Conservation (phyloP, 2,113 vertebrate genomes). For the Cyprinus carpio region DNA sequence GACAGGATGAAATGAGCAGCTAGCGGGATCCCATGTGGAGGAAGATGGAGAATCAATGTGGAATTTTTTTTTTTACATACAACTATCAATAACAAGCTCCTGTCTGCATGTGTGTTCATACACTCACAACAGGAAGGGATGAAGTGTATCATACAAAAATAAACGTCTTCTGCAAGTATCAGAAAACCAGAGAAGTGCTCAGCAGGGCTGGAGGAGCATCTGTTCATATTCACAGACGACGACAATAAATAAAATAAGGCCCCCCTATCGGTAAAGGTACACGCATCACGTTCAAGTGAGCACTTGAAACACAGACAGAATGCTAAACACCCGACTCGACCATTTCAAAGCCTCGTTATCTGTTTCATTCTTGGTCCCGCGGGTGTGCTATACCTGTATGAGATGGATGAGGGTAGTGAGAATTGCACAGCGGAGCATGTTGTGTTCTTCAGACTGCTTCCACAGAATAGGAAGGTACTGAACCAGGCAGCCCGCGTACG, state of each 20-base stretch:
- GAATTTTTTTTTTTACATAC: slow-evolving; percentile 25
- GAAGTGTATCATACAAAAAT: slow-evolving; percentile 29
- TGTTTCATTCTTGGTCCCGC: neutral
- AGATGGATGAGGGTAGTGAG: slow-evolving; percentile 93
- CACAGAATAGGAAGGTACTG: slow-evolving; percentile 96
- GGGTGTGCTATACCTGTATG: slow-evolving; percentile 80
- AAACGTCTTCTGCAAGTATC: slow-evolving; percentile 29
- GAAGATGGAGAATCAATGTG: slow-evolving; percentile 8
- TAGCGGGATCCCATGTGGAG: neutral
- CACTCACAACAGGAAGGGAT: slow-evolving; percentile 16
- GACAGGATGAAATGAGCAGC: neutral
- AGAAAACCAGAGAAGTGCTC: neutral
- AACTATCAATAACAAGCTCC: slow-evolving; percentile 15
- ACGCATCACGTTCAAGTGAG: neutral
- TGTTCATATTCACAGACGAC: neutral
- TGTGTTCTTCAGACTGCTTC: slow-evolving; percentile 98
- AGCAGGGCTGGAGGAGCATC: slow-evolving; percentile 10
- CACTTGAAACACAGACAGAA: slow-evolving; percentile 19
- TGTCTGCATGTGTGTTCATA: neutral
- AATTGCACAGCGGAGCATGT: slow-evolving; percentile 98
- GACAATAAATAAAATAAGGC: neutral
- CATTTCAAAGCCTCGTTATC: slow-evolving; percentile 17
- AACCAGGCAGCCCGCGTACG: slow-evolving; percentile 90
- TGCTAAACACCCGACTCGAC: neutral
- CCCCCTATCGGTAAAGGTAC: neutral